These are phyloP conservation scores for Ctenopoma multispine DNA, from an alignment of 2,797 vertebrate genomes.

Conservation along the genomic window DNA sequence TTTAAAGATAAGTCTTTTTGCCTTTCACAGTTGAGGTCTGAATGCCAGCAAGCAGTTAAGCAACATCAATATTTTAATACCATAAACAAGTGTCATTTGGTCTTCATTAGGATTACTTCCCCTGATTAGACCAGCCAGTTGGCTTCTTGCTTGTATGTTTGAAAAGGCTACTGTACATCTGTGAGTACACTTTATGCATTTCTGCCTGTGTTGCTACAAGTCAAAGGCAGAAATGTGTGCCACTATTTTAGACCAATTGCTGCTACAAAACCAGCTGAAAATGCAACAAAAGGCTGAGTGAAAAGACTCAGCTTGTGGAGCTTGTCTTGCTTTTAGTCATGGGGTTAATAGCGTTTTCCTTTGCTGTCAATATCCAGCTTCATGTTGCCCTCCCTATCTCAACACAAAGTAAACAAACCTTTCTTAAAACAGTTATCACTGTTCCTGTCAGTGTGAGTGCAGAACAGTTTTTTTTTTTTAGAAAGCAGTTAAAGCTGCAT, in stretches of 20 bases:
- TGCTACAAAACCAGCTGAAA: neutral
- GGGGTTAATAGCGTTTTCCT: neutral
- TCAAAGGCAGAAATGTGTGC: too few relatives aligned
- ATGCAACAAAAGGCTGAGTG: slow-evolving; percentile 3
- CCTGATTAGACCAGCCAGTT: neutral
- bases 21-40: too few relatives aligned
- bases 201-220: too few relatives aligned
- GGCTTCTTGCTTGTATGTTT: neutral
- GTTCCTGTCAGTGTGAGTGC: neutral
- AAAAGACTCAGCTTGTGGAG: neutral
- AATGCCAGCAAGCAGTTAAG: slow-evolving; percentile 1
- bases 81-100: slow-evolving; percentile 9
- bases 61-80: slow-evolving; percentile 20
- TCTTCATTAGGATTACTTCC: slow-evolving; percentile 2
- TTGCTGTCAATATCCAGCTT: neutral
- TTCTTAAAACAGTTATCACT: neutral
- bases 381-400: neutral
- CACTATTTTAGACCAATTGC: too few relatives aligned
- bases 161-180: too few relatives aligned
- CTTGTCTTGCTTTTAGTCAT: neutral
- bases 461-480: neutral
- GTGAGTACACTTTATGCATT: too few relatives aligned
- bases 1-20: too few relatives aligned
- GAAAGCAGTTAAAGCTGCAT: neutral
- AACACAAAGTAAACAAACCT: neutral